These are phyloP conservation scores for Fragum sueziense DNA, from an alignment of 2,888 invertebrate genomes.

Conservation along the genomic window DNA sequence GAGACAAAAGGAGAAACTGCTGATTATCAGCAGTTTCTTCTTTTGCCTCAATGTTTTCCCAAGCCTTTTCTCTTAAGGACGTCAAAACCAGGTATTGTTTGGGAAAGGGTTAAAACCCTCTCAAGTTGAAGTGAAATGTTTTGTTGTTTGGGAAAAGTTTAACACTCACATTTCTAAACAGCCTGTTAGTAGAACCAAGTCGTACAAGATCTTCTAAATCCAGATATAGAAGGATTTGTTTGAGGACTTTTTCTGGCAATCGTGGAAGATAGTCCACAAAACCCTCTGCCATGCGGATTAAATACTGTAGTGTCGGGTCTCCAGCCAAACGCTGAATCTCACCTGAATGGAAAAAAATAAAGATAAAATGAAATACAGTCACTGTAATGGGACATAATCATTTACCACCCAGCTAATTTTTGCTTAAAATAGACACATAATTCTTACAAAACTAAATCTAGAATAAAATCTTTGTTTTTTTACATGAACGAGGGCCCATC, in stretches of 20 bases:
- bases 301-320: slow-evolving; percentile 68
- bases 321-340: slow-evolving; percentile 78
- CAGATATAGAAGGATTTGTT: slow-evolving; percentile 72
- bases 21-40: neutral
- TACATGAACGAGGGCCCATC: no score
- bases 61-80: neutral
- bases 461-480: no score
- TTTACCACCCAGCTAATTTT: no score
- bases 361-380: no score
- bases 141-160: no score
- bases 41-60: neutral
- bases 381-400: no score
- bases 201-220: slow-evolving; percentile 78
- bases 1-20: no score
- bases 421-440: no score
- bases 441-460: no score
- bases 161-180: slow-evolving; percentile 74
- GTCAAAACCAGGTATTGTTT: neutral
- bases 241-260: slow-evolving; percentile 70
- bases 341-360: no score
- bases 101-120: neutral
- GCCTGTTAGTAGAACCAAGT: slow-evolving; percentile 71
- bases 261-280: slow-evolving; percentile 77
- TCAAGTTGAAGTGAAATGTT: no score
- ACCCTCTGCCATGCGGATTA: slow-evolving; percentile 71